These are phyloP conservation scores for Drosophila tani DNA, from an alignment of 1,140 invertebrate genomes.

Conservation along the genomic window DNA sequence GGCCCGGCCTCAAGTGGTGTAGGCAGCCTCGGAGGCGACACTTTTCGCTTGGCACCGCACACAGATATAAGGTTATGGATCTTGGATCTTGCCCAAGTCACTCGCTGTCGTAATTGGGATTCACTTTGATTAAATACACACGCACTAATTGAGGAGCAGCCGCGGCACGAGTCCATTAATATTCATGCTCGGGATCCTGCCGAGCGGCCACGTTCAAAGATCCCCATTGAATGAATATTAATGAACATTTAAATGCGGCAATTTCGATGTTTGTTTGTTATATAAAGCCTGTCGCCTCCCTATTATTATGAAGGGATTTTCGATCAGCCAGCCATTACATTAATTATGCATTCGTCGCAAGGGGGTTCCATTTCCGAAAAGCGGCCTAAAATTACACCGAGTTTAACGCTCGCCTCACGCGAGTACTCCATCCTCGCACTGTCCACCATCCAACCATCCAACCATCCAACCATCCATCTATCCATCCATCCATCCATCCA, in stretches of 20 bases:
- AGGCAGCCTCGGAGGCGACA: slow-evolving; percentile 22
- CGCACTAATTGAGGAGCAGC: slow-evolving; percentile 29
- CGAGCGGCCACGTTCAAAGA: slow-evolving; percentile 30
- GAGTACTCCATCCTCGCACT: slow-evolving; percentile 9
- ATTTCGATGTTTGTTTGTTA: slow-evolving; percentile 13
- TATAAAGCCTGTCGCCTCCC: slow-evolving; percentile 9
- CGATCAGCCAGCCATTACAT: slow-evolving; percentile 40
- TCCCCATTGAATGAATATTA: slow-evolving; percentile 31
- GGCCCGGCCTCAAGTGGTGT: slow-evolving; percentile 32
- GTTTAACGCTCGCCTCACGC: slow-evolving; percentile 44
- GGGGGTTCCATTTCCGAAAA: slow-evolving; percentile 22
- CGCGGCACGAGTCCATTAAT: slow-evolving; percentile 21
- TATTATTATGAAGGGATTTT: neutral
- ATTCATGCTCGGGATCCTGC: slow-evolving; percentile 34
- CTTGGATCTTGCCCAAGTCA: slow-evolving; percentile 20
- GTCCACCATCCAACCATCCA: slow-evolving; percentile 1
- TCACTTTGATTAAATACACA: slow-evolving; percentile 31
- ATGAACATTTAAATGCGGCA: slow-evolving; percentile 23
- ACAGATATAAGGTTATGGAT: slow-evolving; percentile 24
- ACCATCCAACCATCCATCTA: slow-evolving; percentile 9
- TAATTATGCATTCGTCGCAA: slow-evolving; percentile 41
- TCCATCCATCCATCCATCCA: slow-evolving; percentile 2
- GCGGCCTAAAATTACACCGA: slow-evolving; percentile 30
- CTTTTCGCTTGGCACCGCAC: slow-evolving; percentile 14
- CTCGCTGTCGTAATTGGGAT: slow-evolving; percentile 28